Evolutionary conservation across 2,113 vertebrate genomes (phyloP).

Genomic region (Accipiter virgatus): DNA sequence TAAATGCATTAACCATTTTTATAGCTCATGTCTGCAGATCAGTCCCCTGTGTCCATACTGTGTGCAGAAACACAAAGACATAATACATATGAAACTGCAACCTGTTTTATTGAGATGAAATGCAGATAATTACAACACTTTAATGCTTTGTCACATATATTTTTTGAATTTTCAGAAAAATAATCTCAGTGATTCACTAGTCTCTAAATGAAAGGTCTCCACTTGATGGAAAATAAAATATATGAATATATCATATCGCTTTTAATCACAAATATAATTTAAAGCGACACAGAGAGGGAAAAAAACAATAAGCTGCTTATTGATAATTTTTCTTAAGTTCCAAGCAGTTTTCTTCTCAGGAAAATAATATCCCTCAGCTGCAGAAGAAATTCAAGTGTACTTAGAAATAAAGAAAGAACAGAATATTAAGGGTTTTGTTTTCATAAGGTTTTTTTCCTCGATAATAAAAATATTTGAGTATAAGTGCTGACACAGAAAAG

Average conservation of each 20-base stretch:
- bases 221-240: neutral
- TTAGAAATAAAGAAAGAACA: slow-evolving; percentile 16
- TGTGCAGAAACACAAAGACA: neutral
- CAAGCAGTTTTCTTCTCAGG: slow-evolving; percentile 47
- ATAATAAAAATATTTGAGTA: neutral
- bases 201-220: neutral
- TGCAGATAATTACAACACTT: neutral
- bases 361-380: slow-evolving; percentile 42
- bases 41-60: neutral
- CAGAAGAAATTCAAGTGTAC: slow-evolving; percentile 37
- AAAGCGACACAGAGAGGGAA: neutral
- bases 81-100: neutral
- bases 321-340: slow-evolving; percentile 39
- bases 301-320: slow-evolving; percentile 11
- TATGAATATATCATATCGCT: neutral
- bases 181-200: neutral
- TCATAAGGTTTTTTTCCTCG: neutral
- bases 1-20: neutral
- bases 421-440: neutral
- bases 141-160: neutral
- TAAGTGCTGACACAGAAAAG: neutral
- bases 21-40: neutral
- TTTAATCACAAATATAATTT: slow-evolving; percentile 18
- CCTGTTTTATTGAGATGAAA: neutral
- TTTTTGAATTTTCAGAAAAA: neutral